Base-by-base conservation (phyloP, 2,113 vertebrate species). In the Garra rufa region DNA sequence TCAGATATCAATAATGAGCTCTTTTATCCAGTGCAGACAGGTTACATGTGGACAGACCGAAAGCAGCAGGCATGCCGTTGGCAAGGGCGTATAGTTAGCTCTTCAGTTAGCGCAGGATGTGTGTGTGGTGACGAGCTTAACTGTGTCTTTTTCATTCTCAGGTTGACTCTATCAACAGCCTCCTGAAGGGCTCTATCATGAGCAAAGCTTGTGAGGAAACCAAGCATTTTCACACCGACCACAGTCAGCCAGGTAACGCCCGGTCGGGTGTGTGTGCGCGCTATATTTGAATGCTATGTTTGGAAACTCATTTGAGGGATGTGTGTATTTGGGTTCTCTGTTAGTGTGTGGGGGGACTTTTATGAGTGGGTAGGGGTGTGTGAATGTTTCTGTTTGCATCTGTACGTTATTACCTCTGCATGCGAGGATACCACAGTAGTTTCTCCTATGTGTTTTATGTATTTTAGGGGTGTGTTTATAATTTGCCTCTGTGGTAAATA, bases 131-230 rank as follows among this genome's bases (percentile, higher is more conserved):
- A 48, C 28, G n/a, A 41, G 15, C 41, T 43, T 65, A 75, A 82
- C 77, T 82, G 73, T 83, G 65, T 69, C 3, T 41, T 28, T 89
- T 81, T 88, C 43, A 75, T 75, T 63, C 38, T 34, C 89, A 99
- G 98, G 97, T 99, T 48, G 98, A 99, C 86, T 94, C 97, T 77
- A 99, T 99, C 90, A 97, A 96, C 86, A 89, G 93, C 26, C 95
- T 99, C 17, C 95, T 99, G 50, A 98, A 98, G 94, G 98, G 98
- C 74, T 83, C 95, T 2, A 92, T 97, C 88, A 97, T 99, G 96
- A 94, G 90, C 83, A 98, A 96, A 89, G 97, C 97, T 75, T 98
- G 98, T 48, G 98, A 99, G 87, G 97, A 98, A 92, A 99, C 98
- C 88, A 97, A 94, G 92, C 96, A 99, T 92, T 99, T 99, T 90